These are phyloP conservation scores for Parnassius glacialis DNA, from an alignment of 2,888 invertebrate genomes.

Conservation along the genomic window DNA sequence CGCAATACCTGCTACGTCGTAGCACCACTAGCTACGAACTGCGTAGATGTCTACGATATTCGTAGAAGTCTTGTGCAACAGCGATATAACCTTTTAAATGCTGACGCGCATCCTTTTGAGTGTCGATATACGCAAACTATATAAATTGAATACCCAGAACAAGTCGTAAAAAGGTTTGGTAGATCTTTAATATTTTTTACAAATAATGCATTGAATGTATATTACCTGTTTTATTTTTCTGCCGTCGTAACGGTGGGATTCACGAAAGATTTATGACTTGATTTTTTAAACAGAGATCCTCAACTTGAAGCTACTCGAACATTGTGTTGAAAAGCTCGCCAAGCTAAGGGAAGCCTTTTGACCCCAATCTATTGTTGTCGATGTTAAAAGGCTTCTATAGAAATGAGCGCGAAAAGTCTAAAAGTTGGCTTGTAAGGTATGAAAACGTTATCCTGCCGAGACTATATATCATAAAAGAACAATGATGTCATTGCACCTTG, in stretches of 20 bases:
- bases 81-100: too few species aligned
- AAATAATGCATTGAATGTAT: too few species aligned
- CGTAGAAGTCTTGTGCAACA: too few species aligned
- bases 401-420: conserved; percentile 27
- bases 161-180: too few species aligned
- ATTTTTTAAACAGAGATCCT: conserved; percentile 33
- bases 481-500: conserved; percentile 21
- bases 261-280: conserved; percentile 27
- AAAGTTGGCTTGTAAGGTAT: conserved; percentile 21
- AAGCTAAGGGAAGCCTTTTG: conserved; percentile 42
- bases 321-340: conserved; percentile 33
- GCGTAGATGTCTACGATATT: neutral
- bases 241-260: conserved; percentile 3
- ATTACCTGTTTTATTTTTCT: conserved; percentile 4
- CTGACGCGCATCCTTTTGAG: too few species aligned
- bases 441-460: conserved; percentile 25
- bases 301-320: conserved; percentile 40
- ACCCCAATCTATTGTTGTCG: conserved; percentile 38
- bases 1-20: conserved; percentile 4
- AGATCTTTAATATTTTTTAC: too few species aligned
- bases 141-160: too few species aligned
- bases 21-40: conserved; percentile 3
- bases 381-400: conserved; percentile 26
- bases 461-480: conserved; percentile 21
- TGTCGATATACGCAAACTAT: too few species aligned